A percentile compares a stretch with the other conserved stretches of the same genome.
These are phyloP conservation scores for Rugalucina vietnamica DNA, from an alignment of 2,888 invertebrate species.

Conservation along the genomic window DNA sequence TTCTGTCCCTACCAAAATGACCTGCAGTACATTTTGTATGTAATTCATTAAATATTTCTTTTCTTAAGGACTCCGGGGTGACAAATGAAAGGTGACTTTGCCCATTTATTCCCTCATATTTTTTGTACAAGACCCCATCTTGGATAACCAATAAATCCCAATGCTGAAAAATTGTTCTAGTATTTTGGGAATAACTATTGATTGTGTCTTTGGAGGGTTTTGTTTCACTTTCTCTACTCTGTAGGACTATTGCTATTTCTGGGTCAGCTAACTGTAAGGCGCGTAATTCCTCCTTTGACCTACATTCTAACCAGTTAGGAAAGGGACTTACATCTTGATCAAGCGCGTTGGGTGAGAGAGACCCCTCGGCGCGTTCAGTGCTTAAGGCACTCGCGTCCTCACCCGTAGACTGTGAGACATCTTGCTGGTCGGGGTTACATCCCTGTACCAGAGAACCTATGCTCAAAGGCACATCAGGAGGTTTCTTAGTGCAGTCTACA, in stretches of 20 bases:
- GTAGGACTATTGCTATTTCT: constrained; percentile 15
- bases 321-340: constrained; percentile 13
- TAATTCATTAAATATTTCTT: constrained; percentile 38
- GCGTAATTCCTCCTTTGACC: constrained; percentile 19
- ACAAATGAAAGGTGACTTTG: constrained; percentile 27
- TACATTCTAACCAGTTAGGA: constrained; percentile 20
- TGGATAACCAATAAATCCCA: constrained; percentile 36
- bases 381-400: constrained; percentile 1
- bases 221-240: constrained; percentile 16
- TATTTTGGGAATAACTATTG: not conserved
- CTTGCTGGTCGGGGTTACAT: not conserved
- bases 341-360: not conserved
- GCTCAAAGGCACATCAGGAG: not conserved
- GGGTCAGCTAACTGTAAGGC: constrained; percentile 8
- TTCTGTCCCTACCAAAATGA: constrained; percentile 56
- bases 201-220: constrained; percentile 32
- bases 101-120: not conserved
- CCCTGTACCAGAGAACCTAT: not conserved
- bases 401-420: not conserved
- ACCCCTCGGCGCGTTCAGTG: not conserved
- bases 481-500: not conserved
- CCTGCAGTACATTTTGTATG: constrained; percentile 44
- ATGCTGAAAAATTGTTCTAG: constrained; percentile 27
- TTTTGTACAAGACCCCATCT: constrained; percentile 35
- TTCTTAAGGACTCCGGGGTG: constrained; percentile 29